These are phyloP conservation scores for Telenomus remus DNA, from an alignment of 1,140 invertebrate genomes.

Conservation along the genomic window DNA sequence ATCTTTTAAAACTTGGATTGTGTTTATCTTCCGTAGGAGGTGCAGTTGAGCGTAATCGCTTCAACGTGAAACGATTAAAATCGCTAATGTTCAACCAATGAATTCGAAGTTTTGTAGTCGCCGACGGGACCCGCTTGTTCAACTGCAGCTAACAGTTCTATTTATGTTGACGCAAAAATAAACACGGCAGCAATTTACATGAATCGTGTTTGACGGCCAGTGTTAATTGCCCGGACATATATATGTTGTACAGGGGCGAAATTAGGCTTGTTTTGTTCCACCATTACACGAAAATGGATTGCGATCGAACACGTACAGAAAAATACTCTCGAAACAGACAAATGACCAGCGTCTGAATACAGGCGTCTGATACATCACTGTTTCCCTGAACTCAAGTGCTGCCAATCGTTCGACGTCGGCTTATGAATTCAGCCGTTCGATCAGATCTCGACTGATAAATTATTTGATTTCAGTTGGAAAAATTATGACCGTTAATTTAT, in stretches of 20 bases:
- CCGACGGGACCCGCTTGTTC: background rate
- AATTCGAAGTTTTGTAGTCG: too few species aligned
- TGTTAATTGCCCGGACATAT: background rate
- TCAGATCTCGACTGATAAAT: slow-evolving; percentile 17
- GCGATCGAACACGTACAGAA: slow-evolving; percentile 1
- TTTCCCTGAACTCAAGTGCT: background rate
- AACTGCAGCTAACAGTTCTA: background rate
- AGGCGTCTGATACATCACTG: too few species aligned
- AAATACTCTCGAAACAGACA: too few species aligned
- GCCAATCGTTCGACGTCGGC: slow-evolving; percentile 45
- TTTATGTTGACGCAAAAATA: background rate
- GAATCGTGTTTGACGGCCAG: background rate
- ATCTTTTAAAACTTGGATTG: too few species aligned
- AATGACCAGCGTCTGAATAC: too few species aligned
- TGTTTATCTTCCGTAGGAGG: too few species aligned
- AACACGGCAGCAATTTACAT: background rate
- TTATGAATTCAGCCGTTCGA: slow-evolving; percentile 34
- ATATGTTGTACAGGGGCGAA: background rate
- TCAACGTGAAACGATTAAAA: too few species aligned
- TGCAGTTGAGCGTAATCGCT: too few species aligned
- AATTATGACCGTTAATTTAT: slow-evolving; percentile 13
- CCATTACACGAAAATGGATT: slow-evolving; percentile 2
- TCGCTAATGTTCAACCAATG: too few species aligned
- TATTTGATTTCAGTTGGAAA: slow-evolving; percentile 24
- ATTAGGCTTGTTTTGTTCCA: background rate